Base-by-base conservation (phyloP, 2,888 invertebrate species). In the Ophion slaviceki region DNA sequence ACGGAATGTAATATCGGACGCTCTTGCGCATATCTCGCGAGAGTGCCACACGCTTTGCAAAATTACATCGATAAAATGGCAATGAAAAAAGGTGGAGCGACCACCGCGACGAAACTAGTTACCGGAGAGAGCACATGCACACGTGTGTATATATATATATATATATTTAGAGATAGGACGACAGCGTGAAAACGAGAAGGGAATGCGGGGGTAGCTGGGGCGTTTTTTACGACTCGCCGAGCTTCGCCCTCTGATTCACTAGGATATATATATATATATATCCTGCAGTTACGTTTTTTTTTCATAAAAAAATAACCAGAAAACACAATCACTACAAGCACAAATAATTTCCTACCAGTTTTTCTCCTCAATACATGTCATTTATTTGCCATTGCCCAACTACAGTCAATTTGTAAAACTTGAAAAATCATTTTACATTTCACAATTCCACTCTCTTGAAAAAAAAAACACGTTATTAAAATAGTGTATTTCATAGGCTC, bases 41-140 rank as follows among this genome's bases (percentile, higher is more conserved):
- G 85, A 85, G 84, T 86, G 90, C 81, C 88, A 87, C 86, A 80
- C 81, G 85, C 76, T 80, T 89, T 88, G 88, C 89, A 86, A 89
- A 91, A 91, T 92, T 92, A 91, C 92, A 90, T 88, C 88, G 90
- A 89, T 91, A 90, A 90, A 90, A 91, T 90, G 86, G 88, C 88
- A 87, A 87, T 89, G 89, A 88, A 89, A 89, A 76, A 83, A 71
- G 62, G 83, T 53, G 83, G 59, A 68, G 82, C 82, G 79, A 67
- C 82, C 66, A 79, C 72, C 74, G 80, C 59, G 79, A 79, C 77
- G 78, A 85, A 84, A 82, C 87, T 85, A 87, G 88, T 87, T 86
- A 87, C 87, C 82, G 64, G 59, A 47, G 82, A 66, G 87, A 83
- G 82, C 70, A 81, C 66, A 75, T 86, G 71, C 32, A 24, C 7